These are phyloP conservation scores for Ammospiza maritima DNA, from an alignment of 2,797 vertebrate species.

Conservation along the genomic window DNA sequence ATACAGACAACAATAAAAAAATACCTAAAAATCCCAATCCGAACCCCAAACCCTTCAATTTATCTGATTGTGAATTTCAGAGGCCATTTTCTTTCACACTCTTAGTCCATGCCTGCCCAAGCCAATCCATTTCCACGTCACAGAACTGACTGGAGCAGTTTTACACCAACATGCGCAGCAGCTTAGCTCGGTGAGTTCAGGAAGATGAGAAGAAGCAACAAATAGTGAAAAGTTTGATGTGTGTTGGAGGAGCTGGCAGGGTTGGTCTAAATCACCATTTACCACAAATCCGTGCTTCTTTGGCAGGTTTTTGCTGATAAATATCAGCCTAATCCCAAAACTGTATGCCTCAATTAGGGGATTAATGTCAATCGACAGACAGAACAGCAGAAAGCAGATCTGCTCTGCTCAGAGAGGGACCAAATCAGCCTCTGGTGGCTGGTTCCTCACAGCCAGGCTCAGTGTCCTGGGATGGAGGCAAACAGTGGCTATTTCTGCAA, in stretches of 20 bases:
- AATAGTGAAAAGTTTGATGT: background rate
- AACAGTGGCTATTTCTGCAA: background rate
- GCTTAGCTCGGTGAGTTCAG: background rate
- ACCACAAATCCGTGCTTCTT: constrained; percentile 12
- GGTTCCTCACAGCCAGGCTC: constrained; percentile 2
- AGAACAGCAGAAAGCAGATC: constrained; percentile 10
- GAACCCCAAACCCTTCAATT: background rate
- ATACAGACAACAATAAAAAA: background rate
- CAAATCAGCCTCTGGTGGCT: background rate
- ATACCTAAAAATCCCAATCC: background rate
- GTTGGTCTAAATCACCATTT: constrained; percentile 43
- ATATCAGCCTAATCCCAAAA: constrained; percentile 49
- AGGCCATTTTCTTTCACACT: background rate
- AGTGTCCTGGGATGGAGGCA: background rate
- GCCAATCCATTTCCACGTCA: background rate
- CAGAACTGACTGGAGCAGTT: background rate
- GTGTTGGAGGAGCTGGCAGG: background rate
- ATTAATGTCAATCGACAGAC: constrained; percentile 36
- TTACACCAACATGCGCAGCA: background rate
- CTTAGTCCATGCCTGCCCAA: background rate
- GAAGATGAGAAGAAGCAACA: background rate
- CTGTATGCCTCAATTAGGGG: constrained; percentile 61
- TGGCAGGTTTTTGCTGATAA: constrained; percentile 58
- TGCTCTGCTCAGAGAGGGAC: background rate
- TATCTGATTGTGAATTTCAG: constrained; percentile 26